Percentiles rank a stretch among this genome's conserved stretches.
These are phyloP conservation scores for Micromys minutus DNA, from an alignment of 2,113 vertebrate genomes.

Conservation along the genomic window DNA sequence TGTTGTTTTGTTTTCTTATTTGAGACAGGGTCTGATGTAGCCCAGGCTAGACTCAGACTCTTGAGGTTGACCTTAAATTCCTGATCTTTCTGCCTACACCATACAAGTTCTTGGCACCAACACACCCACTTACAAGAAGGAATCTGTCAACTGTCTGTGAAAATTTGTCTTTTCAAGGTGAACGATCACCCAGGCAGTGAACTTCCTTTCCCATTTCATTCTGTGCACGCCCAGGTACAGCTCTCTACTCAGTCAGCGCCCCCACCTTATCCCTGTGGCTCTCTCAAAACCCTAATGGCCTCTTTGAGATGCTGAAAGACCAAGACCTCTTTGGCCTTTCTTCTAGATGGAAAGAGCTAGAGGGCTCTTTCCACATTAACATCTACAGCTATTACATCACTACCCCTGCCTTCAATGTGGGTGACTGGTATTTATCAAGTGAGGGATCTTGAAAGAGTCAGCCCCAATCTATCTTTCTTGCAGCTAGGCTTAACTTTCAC, in stretches of 20 bases:
- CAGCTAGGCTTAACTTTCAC: slow-evolving; percentile 9
- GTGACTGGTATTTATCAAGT: neutral
- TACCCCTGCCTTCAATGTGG: neutral
- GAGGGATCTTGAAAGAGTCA: neutral
- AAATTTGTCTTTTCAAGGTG: neutral
- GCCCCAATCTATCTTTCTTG: neutral
- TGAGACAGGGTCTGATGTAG: neutral
- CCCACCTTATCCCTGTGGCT: neutral
- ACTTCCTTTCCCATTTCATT: neutral
- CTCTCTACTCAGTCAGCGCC: neutral
- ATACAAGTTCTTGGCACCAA: neutral
- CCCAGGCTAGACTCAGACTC: neutral
- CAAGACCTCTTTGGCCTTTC: neutral
- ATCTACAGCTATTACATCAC: neutral
- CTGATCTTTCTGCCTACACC: neutral
- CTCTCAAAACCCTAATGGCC: neutral
- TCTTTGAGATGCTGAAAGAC: neutral
- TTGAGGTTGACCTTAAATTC: neutral
- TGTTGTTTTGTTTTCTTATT: neutral
- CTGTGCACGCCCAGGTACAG: neutral
- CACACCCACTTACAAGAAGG: neutral
- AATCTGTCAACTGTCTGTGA: neutral
- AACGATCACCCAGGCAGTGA: neutral
- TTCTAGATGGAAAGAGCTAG: neutral
- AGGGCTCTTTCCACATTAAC: neutral